phyloP scores from a whole-genome alignment of 1,140 invertebrate species.

The Chionoecetes opilio region DNA sequence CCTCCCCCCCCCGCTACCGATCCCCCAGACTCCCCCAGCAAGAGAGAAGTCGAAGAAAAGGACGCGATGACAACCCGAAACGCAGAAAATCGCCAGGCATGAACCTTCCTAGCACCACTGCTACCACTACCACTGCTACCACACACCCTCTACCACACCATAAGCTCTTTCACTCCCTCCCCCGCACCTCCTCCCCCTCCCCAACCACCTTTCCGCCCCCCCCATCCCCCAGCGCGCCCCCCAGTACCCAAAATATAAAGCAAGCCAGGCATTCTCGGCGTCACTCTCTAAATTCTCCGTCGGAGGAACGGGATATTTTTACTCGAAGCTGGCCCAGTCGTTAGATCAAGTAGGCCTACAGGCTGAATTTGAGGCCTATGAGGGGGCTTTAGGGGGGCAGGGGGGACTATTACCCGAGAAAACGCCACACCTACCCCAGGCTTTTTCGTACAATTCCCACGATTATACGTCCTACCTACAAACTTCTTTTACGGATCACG shows the following conservation, averaged over 20 bases:
- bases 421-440: not conserved
- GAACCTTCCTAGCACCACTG: not conserved
- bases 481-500: not conserved
- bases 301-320: slow-evolving; percentile 76
- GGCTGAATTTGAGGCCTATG: slow-evolving; percentile 71
- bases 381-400: no score
- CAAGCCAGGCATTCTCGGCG: slow-evolving; percentile 77
- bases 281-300: slow-evolving; percentile 74
- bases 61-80: not conserved
- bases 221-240: not conserved
- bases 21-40: not conserved
- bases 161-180: not conserved
- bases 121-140: not conserved
- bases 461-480: not conserved
- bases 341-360: slow-evolving; percentile 56
- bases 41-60: not conserved
- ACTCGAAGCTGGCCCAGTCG: slow-evolving; percentile 76
- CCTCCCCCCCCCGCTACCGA: slow-evolving; percentile 35
- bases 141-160: not conserved
- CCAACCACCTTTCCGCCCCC: not conserved
- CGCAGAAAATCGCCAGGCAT: not conserved
- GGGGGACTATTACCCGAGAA: slow-evolving; percentile 11
- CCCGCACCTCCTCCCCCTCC: not conserved
- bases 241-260: slow-evolving; percentile 74
- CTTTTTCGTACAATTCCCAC: not conserved